Base-by-base conservation (phyloP, 2,888 invertebrate species). In the Esperia sulphurella region DNA sequence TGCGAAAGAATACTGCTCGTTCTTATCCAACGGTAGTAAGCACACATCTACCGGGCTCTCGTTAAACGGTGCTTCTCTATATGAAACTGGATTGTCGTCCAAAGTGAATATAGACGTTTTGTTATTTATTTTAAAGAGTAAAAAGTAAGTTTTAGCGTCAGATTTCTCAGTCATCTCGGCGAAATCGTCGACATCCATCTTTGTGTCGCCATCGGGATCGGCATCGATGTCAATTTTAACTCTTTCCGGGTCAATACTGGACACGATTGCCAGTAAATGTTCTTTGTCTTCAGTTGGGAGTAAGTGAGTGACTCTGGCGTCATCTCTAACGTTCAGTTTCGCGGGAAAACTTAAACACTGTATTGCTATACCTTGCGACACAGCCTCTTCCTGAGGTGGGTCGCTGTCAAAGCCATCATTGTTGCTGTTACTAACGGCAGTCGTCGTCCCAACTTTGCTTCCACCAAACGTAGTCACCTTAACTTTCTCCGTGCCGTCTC, bases 1-100 rank as follows among this genome's bases (percentile, higher is more conserved):
- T 10, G 95, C 94, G 48, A 94, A 92, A 40, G 94, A 92, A 43
- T 94, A 92, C 45, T 85, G 82, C 10, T 90, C 90, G 12, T 77
- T 73, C 50, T 84, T 81, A 49, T 83, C 80, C 3, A 69, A 66
- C 0, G 95, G 95, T 58, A 96, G 76, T 50, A 95, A 81, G 53
- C 93, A 93, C 30, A 95, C 82, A 65, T 95, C 94, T 1, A 93
- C 78, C 0, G 95, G 95, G 57, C 92, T 92, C 65, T 95, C 94
- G 39, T 91, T 88, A 44, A 83, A 86, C 8, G 91, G 86, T 53
- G 95, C 82, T 64, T 93, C 93, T 68, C 91, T 90, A 44, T 90
- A 78, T 6, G 91, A 78, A 6, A 93, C 79, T 0, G 95, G 94
- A 51, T 91, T 91, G 51, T 94, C 93, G 50, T 86, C 84, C 44